Evolutionary conservation across 2,797 vertebrate genomes (phyloP).

Genomic region (Halcyon chelicuti): DNA sequence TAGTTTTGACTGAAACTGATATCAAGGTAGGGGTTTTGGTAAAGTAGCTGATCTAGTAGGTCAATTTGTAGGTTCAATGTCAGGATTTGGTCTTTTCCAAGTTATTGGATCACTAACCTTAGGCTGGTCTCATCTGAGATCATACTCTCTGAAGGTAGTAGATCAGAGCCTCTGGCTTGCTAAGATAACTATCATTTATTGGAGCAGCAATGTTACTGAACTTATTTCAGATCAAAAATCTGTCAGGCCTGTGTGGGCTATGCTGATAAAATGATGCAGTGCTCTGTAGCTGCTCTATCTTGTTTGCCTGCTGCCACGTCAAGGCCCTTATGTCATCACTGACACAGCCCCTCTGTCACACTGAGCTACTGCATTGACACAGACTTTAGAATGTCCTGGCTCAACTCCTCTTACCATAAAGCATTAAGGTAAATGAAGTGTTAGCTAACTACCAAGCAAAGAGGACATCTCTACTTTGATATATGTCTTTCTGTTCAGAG

Average conservation of each 20-base stretch:
- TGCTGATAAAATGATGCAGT: not conserved
- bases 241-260: not conserved
- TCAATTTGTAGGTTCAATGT: not conserved
- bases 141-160: not conserved
- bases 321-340: not conserved
- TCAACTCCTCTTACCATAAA: not conserved
- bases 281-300: not conserved
- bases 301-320: not conserved
- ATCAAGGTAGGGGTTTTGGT: not conserved
- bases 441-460: not conserved
- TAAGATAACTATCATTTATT: not conserved
- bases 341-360: not conserved
- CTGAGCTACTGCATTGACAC: not conserved
- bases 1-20: not conserved
- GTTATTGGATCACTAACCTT: not conserved
- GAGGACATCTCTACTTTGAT: not conserved
- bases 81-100: not conserved
- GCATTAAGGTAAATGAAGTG: not conserved
- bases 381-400: not conserved
- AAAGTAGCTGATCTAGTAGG: not conserved
- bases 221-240: not conserved
- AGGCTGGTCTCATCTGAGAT: not conserved
- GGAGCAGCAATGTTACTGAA: not conserved
- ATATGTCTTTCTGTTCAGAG: constrained; percentile 4
- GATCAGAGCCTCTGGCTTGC: not conserved